Base-by-base conservation (phyloP, 2,888 invertebrate species). In the Sphaerophoria taeniata region DNA sequence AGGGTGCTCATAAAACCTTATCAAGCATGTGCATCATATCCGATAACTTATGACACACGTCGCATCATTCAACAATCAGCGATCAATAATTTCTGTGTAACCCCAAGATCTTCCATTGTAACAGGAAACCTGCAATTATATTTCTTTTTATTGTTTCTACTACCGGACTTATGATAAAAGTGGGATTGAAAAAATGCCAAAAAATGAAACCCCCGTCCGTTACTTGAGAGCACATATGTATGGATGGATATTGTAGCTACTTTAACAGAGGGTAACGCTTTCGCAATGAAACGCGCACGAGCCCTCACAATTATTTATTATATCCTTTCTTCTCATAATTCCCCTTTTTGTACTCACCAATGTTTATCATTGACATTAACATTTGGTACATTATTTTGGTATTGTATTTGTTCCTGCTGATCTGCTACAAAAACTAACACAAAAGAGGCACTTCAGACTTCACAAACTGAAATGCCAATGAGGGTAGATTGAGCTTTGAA, bases 371-470 rank as follows among this genome's bases (percentile, higher is more conserved):
- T 83, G 53, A 65, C 74, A 83, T 79, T 78, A 78, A 78, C 73
- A 79, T 60, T 49, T 49, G 65, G 4, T 70, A 65, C 75, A 84
- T 84, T 75, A 75, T 79, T 65, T 43, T 45, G 24, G 34, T 80
- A 72, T 70, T 84, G 75, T 76, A 80, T 71, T 72, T 85, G 75
- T 76, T 85, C 71, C 67, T 85, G 12, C 70, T 74, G 73, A 74
- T 58, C 65, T 84, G 76, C 49, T 69, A 80, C 72, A 85, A 80
- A 75, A 84, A 80, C 79, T 72, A 67, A 67, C 61, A 85, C 76
- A 80, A 85, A 85, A 80, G 76, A 76, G 76, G 61, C 76, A 85
- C 84, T 85, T 80, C 69, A 85, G 72, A 85, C 84, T 80, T 80
- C 69, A 85, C 61, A 67, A 61, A 72, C 69, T 76, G 43, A 36